Evolutionary conservation across 2,888 invertebrate genomes (phyloP), one percentile per base, ranked within the genome.

Genomic region (Lasioglossum lativentre): DNA sequence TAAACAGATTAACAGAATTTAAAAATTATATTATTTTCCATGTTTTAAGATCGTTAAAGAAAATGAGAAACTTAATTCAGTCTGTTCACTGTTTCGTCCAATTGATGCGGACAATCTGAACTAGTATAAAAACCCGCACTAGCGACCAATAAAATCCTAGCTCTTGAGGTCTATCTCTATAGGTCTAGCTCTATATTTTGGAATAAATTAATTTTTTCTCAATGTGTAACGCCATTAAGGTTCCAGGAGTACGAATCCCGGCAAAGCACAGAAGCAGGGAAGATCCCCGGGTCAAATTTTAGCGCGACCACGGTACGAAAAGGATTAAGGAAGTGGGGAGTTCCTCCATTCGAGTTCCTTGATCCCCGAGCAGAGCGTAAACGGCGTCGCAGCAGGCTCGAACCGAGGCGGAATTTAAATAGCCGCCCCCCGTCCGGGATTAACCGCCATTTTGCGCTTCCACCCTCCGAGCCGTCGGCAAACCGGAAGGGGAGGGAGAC

Each of bases 381-480:
- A 86, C 86, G 75, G 74, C 56, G 59, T 40, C 75, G 80, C 40
- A 52, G 77, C 66, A 85, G 86, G 80, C 80, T 86, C 78, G 78
- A 78, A 71, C 74, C 85, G 86, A 79, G 82, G 78, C 87, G 78
- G 76, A 83, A 87, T 86, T 87, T 86, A 87, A 86, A 86, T 86
- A 86, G 80, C 86, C 80, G 23, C 78, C 83, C 88, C 84, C 86
- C 86, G 83, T 71, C n/a, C 82, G 82, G 86, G 89, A 90, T 90
- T 90, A 90, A 90, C 89, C 89, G 90, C 90, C 90, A 90, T 90
- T 90, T 90, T 90, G 90, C 89, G 89, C 79, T 82, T 72, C 85
- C 86, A 89, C 78, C 89, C 78, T 87, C 85, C 78, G 76, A 2
- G 30, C 34, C 40, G 59, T 75, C 76, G 66, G 76, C 74, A 71